Conservation (phyloP, 2,113 vertebrate genomes). For the Uropsilus gracilis region DNA sequence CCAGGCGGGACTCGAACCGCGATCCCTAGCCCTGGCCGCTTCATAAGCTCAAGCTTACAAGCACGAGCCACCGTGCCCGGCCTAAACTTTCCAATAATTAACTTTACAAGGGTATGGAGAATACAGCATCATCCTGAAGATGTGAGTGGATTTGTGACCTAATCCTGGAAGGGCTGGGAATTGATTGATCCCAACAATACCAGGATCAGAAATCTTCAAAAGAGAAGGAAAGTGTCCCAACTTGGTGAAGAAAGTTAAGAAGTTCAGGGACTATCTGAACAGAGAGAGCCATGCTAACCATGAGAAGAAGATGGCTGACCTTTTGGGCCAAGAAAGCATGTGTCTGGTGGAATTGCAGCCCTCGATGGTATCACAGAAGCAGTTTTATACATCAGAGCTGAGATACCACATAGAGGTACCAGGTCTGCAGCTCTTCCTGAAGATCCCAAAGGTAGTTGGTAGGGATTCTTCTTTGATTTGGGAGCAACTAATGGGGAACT, state of each 20-base stretch:
- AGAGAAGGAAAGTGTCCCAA: not conserved
- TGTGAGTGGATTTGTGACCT: not conserved
- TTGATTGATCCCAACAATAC: not conserved
- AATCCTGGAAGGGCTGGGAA: not conserved
- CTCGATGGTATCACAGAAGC: not conserved
- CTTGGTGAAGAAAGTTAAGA: not conserved
- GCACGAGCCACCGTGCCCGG: too few species aligned
- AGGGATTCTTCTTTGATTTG: not conserved
- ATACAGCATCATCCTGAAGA: not conserved
- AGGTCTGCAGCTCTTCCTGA: not conserved
- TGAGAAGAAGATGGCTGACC: not conserved
- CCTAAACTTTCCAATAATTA: not conserved
- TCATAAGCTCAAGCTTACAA: too few species aligned
- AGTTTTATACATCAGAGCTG: not conserved
- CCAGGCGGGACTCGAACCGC: too few species aligned
- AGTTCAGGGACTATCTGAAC: not conserved
- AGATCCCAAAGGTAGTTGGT: not conserved
- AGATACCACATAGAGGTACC: not conserved
- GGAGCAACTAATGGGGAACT: not conserved
- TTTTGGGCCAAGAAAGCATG: too few species aligned
- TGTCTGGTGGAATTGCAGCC: not conserved
- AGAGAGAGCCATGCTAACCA: not conserved
- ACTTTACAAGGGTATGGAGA: not conserved
- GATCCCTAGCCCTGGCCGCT: too few species aligned
- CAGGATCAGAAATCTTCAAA: not conserved